Evolutionary conservation across 1,140 invertebrate species (phyloP), one percentile per base, ranked within the genome.

Genomic region (Aphelinus atriplicis): DNA sequence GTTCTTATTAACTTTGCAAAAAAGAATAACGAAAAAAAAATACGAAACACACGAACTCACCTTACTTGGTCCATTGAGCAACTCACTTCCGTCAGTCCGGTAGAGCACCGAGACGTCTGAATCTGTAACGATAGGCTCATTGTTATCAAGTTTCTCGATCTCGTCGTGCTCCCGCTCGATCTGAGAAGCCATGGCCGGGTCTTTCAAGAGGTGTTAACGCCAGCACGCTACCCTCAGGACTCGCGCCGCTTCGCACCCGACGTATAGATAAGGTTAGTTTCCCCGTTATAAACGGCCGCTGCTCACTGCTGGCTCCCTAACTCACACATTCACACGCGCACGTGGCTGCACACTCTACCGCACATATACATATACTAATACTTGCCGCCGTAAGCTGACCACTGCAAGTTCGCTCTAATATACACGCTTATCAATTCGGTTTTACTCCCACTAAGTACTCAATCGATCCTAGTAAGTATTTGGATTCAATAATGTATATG

Each of bases 71-170:
- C 69, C 51, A 42, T 55, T 68, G 9, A 74, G 50, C 50, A 74
- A 56, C 7, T 63, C 63, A 2, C 7, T 48, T n/a, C 67, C 73
- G 43, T 69, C 63, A 1, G 53, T 47, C 56, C 57, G 57, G 76
- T 72, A 80, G 5, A 81, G 56, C 7, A 77, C 67, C 56, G 80
- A 74, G 3, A 75, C 77, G 3, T 81, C 79, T 0, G 79, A 62
- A 65, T 81, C 80, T 81, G 71, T 46, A 80, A 79, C 1, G 9
- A 65, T 55, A 58, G 62, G 43, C 51, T n/a, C 47, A 1, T 73
- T 4, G 67, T 73, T 73, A 67, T 73, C 43, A 3, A 69, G 7
- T 6, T 6, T 47, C 6, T 61, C 68, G 43, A 43, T 43, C 45
- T 51, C 64, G 2, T 66, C 50, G 26, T 7, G 47, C 7, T 6